Conservation (phyloP, 2,113 vertebrate genomes). For the Micronycteris hirsuta region DNA sequence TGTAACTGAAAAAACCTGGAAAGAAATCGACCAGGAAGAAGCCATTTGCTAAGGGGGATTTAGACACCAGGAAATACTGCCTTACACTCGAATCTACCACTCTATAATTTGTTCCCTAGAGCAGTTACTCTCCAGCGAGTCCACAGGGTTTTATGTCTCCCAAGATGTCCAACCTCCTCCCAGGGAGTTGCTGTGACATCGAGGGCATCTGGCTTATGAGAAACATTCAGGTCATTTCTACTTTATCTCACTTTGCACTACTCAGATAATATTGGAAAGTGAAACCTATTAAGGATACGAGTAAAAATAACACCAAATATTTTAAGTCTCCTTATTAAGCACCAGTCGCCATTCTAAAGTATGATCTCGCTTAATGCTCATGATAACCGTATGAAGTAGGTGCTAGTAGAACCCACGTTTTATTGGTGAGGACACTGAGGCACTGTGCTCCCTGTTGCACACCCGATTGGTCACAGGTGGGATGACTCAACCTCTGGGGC, state of each 20-base stretch:
- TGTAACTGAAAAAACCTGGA: not conserved
- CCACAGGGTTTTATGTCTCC: not conserved
- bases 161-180: not conserved
- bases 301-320: not conserved
- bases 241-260: not conserved
- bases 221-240: not conserved
- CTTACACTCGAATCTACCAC: not conserved
- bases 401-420: not conserved
- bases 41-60: not conserved
- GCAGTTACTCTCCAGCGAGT: not conserved
- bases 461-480: not conserved
- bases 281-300: not conserved
- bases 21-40: not conserved
- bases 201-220: not conserved
- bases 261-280: not conserved
- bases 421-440: not conserved
- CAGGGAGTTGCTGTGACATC: not conserved
- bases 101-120: not conserved
- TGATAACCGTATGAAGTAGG: not conserved
- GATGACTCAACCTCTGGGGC: no score
- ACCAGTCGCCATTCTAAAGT: not conserved
- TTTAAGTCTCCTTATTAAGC: not conserved
- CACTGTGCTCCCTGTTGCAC: fast-evolving
- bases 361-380: not conserved
- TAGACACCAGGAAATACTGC: not conserved